phyloP scores from a whole-genome alignment of 1,140 invertebrate species.

The Radopholus similis region DNA sequence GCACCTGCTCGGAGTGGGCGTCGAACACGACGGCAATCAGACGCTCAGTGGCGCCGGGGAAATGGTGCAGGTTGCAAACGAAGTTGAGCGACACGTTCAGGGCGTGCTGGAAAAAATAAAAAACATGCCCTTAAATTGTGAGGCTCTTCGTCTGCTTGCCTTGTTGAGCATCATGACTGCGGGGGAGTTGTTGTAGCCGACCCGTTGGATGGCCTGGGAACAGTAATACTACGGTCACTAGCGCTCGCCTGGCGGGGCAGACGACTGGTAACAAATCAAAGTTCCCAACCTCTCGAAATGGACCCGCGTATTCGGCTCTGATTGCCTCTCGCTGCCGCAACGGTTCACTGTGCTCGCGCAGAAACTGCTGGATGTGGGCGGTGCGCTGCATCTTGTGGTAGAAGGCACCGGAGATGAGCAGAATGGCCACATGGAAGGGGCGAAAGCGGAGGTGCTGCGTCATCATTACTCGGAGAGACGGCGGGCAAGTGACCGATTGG shows the following conservation, averaged over 20 bases:
- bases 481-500: neutral
- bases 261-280: too few relatives aligned
- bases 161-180: constrained; percentile 37
- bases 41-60: constrained; percentile 29
- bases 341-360: constrained; percentile 4
- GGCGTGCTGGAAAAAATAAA: constrained; percentile 30
- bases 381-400: neutral
- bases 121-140: neutral
- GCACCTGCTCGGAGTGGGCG: constrained; percentile 21
- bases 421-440: neutral
- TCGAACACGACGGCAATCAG: constrained; percentile 43
- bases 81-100: constrained; percentile 45
- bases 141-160: constrained; percentile 6
- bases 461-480: neutral
- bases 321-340: neutral
- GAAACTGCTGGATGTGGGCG: constrained; percentile 10
- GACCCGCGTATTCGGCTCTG: neutral
- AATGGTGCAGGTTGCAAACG: constrained; percentile 37
- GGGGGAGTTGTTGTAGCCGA: constrained; percentile 18
- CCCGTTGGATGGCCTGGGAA: constrained; percentile 19
- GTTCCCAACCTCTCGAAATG: constrained; percentile 1
- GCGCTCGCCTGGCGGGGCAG: too few relatives aligned
- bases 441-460: constrained; percentile 13
- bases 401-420: neutral
- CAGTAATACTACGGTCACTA: neutral